Evolutionary conservation across 2,888 invertebrate species (phyloP).

Genomic region (Dryocosmus kuriphilus): DNA sequence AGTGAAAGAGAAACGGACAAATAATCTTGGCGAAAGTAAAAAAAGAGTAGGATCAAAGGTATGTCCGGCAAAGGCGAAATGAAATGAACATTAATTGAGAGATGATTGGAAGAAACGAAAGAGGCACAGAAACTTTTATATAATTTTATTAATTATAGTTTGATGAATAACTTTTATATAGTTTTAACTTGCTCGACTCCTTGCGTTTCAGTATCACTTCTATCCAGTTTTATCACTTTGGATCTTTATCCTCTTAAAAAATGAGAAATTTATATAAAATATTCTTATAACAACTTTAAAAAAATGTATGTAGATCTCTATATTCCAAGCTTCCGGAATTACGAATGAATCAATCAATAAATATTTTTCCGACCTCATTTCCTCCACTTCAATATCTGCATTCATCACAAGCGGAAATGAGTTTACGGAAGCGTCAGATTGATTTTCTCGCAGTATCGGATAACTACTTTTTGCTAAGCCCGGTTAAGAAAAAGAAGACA

Average conservation of each 20-base stretch:
- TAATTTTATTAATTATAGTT: too few species aligned
- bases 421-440: neutral
- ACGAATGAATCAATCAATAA: neutral
- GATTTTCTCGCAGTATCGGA: neutral
- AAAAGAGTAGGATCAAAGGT: constrained; percentile 16
- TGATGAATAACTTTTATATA: too few species aligned
- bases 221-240: too few species aligned
- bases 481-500: neutral
- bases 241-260: too few species aligned
- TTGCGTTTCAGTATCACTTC: too few species aligned
- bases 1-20: neutral
- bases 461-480: neutral
- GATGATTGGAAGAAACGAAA: neutral
- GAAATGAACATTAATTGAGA: neutral
- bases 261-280: too few species aligned
- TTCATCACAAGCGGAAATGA: neutral
- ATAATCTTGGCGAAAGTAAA: constrained; percentile 5
- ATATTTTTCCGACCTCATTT: neutral
- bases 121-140: neutral
- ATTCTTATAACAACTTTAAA: too few species aligned
- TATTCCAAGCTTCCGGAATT: neutral
- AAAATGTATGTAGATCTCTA: neutral
- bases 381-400: neutral
- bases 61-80: constrained; percentile 1
- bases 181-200: too few species aligned